Conservation (phyloP, 2,113 vertebrate genomes). For the Leptobrachium ailaonicum region DNA sequence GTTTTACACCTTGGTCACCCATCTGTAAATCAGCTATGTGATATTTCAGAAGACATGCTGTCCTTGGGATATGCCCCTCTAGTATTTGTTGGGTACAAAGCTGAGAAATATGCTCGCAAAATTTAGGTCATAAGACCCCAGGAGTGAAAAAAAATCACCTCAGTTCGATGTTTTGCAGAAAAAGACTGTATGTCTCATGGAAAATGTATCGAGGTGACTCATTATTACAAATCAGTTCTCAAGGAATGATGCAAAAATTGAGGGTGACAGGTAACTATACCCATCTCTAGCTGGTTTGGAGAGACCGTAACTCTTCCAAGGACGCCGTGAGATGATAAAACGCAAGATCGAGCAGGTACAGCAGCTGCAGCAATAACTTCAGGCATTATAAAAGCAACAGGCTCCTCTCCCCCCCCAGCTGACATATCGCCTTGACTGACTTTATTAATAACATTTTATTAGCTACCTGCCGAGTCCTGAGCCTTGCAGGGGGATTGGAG, state of each 20-base stretch:
- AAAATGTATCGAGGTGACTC: background rate
- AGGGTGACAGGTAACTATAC: conserved; percentile 6
- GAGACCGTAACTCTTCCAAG: conserved; percentile 30
- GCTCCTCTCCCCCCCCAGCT: conserved; percentile 37
- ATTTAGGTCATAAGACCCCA: too few relatives aligned
- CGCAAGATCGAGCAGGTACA: conserved; percentile 38
- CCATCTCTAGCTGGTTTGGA: conserved; percentile 11
- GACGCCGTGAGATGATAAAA: conserved; percentile 39
- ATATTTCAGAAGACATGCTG: too few relatives aligned
- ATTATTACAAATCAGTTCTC: background rate
- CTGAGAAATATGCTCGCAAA: too few relatives aligned
- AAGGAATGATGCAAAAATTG: conserved; percentile 9
- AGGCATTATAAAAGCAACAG: conserved; percentile 46
- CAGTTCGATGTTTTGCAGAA: too few relatives aligned
- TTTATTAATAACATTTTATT: conserved; percentile 51
- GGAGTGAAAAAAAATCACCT: too few relatives aligned
- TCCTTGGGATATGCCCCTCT: too few relatives aligned
- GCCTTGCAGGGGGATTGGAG: conserved; percentile 34
- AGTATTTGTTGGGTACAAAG: too few relatives aligned
- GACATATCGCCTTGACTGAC: conserved; percentile 31
- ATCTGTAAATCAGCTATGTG: too few relatives aligned
- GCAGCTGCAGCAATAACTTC: conserved; percentile 50
- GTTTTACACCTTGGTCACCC: too few relatives aligned
- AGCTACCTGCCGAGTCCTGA: conserved; percentile 42
- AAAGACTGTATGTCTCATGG: too few relatives aligned